Conservation (phyloP, 2,113 vertebrate species). For the Peromyscus californicus region DNA sequence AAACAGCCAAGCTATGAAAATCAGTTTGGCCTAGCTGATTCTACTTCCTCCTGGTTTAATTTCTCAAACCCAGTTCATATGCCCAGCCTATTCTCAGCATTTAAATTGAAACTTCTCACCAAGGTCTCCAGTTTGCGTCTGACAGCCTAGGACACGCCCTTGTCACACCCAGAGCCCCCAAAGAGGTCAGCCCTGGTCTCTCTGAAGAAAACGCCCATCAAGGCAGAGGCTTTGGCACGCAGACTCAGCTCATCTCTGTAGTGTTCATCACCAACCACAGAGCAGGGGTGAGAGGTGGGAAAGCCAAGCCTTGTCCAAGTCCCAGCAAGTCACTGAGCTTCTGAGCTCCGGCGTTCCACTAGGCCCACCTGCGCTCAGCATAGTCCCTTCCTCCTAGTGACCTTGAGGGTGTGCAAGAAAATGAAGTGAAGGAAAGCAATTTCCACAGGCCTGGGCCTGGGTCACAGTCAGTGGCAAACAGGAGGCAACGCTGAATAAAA, state of each 20-base stretch:
- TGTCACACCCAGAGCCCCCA: background rate
- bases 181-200: background rate
- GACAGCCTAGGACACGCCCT: background rate
- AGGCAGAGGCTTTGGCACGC: background rate
- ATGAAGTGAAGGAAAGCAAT: background rate
- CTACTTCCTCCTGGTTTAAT: background rate
- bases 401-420: background rate
- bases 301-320: background rate
- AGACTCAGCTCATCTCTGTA: background rate
- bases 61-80: background rate
- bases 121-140: too few species aligned
- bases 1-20: background rate
- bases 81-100: background rate
- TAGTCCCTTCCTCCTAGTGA: background rate
- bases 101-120: background rate
- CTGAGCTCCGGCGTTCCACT: background rate
- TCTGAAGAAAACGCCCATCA: background rate
- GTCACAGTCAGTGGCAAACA: background rate
- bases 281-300: background rate
- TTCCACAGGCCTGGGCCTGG: background rate
- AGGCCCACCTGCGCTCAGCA: background rate
- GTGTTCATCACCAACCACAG: background rate
- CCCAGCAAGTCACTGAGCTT: background rate
- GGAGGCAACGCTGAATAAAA: background rate
- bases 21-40: background rate